Evolutionary conservation across 2,113 vertebrate genomes (phyloP), one percentile per base, ranked within the genome.

Genomic region (Eclectus roratus): DNA sequence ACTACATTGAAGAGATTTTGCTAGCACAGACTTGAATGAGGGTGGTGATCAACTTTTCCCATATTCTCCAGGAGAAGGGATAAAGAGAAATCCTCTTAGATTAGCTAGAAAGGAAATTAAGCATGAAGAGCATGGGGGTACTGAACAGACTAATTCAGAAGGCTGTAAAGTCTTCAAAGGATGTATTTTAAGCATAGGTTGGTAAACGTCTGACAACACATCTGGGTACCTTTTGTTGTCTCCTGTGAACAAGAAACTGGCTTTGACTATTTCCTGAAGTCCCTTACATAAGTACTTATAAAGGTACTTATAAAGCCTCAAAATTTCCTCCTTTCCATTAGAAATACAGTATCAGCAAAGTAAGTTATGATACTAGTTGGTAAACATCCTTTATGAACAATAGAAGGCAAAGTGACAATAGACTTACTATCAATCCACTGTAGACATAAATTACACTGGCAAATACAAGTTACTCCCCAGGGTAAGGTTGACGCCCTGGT

Each of bases 21-120:
- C 80, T 69, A n/a, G 55, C 46, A 35, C 6, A 5, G 68, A 61
- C 31, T 63, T 80, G 50, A 88, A 82, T 9, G 72, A 80, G 35
- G 35, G 46, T 43, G 25, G n/a, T 50, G 77, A 93, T 81, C 72
- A 71, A 93, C 69, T 93, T 41, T 80, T 64, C 64, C 69, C 44
- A 65, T 47, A 76, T 47, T 27, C 83, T 95, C 37, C 56, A 66
- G 33, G 19, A 95, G n/a, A 44, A 90, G 43, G 69, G 85, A 91
- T 78, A 43, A 94, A 92, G 71, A 93, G 4, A 95, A 91, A 94
- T 95, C 84, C 80, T 92, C 88, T 94, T 92, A 92, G 73, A 87
- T 87, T 87, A 92, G 61, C 41, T 76, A 81, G 65, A 82, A 91
- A 64, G 80, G 61, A 94, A 89, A 92, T 93, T 65, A 95, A 95